Base-by-base conservation (phyloP, 2,113 vertebrate species). In the Melanerpes aurifrons region DNA sequence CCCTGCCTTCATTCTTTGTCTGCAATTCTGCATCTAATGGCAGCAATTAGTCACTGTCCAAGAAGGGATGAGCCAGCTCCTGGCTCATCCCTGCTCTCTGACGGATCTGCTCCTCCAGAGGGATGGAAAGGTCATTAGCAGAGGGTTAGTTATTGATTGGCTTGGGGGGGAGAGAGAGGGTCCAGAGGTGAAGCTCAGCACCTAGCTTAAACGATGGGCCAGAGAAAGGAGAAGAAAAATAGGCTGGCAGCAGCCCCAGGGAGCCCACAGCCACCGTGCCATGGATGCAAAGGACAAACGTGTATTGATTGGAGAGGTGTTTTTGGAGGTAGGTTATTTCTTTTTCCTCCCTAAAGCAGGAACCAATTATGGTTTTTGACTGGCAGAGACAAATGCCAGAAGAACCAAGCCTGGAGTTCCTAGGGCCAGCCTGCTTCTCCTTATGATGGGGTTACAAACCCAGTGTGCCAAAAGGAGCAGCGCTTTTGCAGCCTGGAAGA, bases 31-130 rank as follows among this genome's bases (percentile, higher is more conserved):
- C 84, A 35, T 94, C 92, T 98, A 97, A 98, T 96, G 96, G 94
- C 89, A 95, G 97, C 92, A 97, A 98, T 98, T 97, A 97, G 96
- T 98, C 98, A 97, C 96, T 97, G 97, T 98, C 98, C 93, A 32
- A 92, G 37, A 40, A 96, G 68, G 94, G 87, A 87, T 81, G 89
- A 96, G 96, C 93, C 89, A 95, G 92, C 93, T 73, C 86, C 94
- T 94, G 70, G 80, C 81, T 94, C 87, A 18, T 91, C 73, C 45
- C 67, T 21, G 85, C 93, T 80, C 68, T 84, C 90, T 94, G 94
- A 98, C 87, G 71, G 90, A 97, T 95, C 94, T 85, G 73, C 87
- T 92, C 14, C 15, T 90, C 91, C 94, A 79, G 62, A 77, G 95
- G 94, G 93, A 88, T 83, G 91, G 95, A 97, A 96, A 97, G 96